Base-by-base conservation (phyloP, 2,888 invertebrate species). In the Protophormia terraenovae region DNA sequence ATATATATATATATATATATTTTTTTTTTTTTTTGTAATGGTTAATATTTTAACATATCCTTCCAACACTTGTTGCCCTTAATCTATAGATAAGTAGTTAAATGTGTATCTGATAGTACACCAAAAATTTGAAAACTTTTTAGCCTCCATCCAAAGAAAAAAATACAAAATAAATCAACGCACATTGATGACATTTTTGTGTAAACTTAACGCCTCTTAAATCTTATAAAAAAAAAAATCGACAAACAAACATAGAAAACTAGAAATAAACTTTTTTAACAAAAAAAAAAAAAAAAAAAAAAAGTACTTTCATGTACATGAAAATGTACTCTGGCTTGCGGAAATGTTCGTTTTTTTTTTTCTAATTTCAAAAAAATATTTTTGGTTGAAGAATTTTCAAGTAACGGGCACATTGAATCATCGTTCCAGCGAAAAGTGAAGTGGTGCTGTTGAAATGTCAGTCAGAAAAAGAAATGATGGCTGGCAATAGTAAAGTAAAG, bases 251-350 rank as follows among this genome's bases (percentile, higher is more conserved):
- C 24, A 10, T 14, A 47, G 3, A 32, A 60, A 45, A 41, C 14
- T 7, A 4, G 7, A 24, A 1, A 41, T 6, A 27, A 50, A n/a
- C n/a, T n/a, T n/a, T n/a, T n/a, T n/a, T n/a, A 6, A 16, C 1
- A 27, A 3, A 19, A 22, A 50, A 16, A 67, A 58, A 22, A 29
- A 47, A 50, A 41, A 1, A 14, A 60, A 14, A 64, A 24, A 81
- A 73, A 58, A 47, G 45, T 32, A 22, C 38, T 3, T 55, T 32
- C 41, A 69, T 64, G 24, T 76, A 80, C 76, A 77, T 71, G 76
- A 69, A 83, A 77, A 71, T 58, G 55, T 77, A 83, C 82, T 83
- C 58, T 77, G 71, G 29, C 64, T 64, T 3, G 71, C 82, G 64
- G 76, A 76, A 71, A 64, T 73, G 24, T 58, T 35, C 58, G 67